Evolutionary conservation across 2,797 vertebrate species (phyloP).

Genomic region (Valencia hispanica): DNA sequence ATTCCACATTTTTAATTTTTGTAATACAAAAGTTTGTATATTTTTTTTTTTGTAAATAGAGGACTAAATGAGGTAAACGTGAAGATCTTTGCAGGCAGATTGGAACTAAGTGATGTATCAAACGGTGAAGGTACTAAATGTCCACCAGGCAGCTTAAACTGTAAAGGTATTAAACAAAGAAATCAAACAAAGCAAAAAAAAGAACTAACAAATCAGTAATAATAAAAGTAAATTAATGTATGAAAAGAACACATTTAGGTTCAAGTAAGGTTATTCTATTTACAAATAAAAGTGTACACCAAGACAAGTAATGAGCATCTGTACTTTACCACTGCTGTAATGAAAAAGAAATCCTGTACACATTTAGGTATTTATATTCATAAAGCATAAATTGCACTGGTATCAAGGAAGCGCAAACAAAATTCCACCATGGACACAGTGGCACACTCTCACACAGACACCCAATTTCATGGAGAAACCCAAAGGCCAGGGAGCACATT

Average conservation of each 20-base stretch:
- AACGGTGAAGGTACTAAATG: too few relatives aligned
- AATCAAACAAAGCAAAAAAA: not conserved
- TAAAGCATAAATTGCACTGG: conserved; percentile 6
- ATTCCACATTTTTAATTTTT: not conserved
- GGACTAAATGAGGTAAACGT: not conserved
- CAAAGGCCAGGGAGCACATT: conserved; percentile 67
- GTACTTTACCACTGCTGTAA: not conserved
- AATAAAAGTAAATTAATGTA: not conserved
- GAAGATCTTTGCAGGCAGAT: not conserved
- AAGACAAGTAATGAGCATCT: not conserved
- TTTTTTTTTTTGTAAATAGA: not conserved
- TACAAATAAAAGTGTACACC: not conserved
- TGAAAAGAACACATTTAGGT: not conserved
- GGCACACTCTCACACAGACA: conserved; percentile 10
- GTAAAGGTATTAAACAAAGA: too few relatives aligned
- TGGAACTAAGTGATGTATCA: not conserved
- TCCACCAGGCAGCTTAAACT: too few relatives aligned
- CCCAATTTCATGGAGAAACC: conserved; percentile 50
- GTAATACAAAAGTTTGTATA: not conserved
- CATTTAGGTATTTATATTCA: not conserved
- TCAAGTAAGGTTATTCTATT: not conserved
- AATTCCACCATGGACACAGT: conserved; percentile 12
- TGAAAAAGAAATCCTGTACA: not conserved
- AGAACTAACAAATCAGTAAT: not conserved
- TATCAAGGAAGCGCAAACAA: conserved; percentile 22